Conservation (phyloP, 1,140 invertebrate genomes). For the Portunus trituberculatus region DNA sequence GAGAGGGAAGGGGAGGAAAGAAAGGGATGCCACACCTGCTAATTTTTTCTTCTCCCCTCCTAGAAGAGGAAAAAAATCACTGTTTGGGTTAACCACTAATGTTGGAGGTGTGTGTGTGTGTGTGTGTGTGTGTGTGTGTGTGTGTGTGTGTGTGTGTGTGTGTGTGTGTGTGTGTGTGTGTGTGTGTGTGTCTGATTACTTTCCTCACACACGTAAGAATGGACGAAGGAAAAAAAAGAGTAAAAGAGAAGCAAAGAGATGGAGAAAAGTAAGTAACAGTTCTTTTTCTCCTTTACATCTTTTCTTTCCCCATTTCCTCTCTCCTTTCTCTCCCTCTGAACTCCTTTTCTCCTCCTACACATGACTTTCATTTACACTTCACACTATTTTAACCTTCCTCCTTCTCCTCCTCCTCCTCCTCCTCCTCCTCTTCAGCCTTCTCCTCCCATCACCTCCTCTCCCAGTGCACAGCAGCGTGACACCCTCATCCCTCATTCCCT, state of each 20-base stretch:
- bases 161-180: constrained; percentile 20
- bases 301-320: not conserved
- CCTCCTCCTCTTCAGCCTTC: not conserved
- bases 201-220: too few species aligned
- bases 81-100: not conserved
- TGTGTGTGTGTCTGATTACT: not conserved
- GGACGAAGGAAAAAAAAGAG: not conserved
- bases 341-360: not conserved
- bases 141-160: constrained; percentile 20
- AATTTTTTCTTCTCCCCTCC: not conserved
- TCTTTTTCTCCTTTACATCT: not conserved
- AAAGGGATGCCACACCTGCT: not conserved
- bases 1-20: not conserved
- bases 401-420: not conserved
- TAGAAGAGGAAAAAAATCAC: not conserved
- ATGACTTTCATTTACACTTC: not conserved
- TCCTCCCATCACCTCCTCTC: not conserved
- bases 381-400: not conserved
- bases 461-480: not conserved
- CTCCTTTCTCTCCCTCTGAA: not conserved
- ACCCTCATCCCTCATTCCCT: not conserved
- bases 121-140: constrained; percentile 20
- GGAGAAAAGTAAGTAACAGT: not conserved
- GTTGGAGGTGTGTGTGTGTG: not conserved
- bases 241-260: not conserved